These are phyloP conservation scores for Sarcophaga variegata DNA, from an alignment of 2,888 invertebrate genomes.

Conservation along the genomic window DNA sequence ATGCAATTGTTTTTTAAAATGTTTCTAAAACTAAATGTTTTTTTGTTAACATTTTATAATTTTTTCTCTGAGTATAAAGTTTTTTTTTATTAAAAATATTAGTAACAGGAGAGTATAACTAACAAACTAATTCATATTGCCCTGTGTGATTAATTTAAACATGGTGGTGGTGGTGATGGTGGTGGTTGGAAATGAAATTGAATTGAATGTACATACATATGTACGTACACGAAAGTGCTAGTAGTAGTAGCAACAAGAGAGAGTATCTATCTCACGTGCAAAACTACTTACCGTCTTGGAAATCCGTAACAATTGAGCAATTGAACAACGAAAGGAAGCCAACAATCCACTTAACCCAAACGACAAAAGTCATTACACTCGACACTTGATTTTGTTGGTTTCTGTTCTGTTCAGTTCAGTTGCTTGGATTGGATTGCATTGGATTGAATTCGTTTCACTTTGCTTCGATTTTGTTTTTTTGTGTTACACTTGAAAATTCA, in stretches of 20 bases:
- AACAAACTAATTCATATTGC: too few relatives aligned
- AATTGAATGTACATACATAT: neutral
- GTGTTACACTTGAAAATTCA: neutral
- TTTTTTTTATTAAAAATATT: too few relatives aligned
- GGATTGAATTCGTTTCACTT: conserved; percentile 22
- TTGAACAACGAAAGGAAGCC: conserved; percentile 69
- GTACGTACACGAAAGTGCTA: neutral
- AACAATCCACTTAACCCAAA: conserved; percentile 81
- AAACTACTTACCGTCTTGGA: conserved; percentile 63
- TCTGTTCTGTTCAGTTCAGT: conserved; percentile 7
- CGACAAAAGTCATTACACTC: conserved; percentile 81
- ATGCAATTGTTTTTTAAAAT: too few relatives aligned
- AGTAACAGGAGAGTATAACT: too few relatives aligned
- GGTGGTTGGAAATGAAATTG: too few relatives aligned
- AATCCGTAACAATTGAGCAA: conserved; percentile 62
- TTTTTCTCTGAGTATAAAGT: too few relatives aligned
- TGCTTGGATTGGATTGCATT: conserved; percentile 30
- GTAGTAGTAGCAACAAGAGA: conserved; percentile 6
- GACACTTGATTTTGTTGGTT: conserved; percentile 73
- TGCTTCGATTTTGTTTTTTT: conserved; percentile 14
- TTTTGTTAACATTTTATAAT: too few relatives aligned
- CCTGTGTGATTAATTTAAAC: too few relatives aligned
- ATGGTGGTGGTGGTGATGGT: too few relatives aligned
- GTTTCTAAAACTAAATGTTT: too few relatives aligned
- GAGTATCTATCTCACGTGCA: conserved; percentile 58